Base-by-base conservation (phyloP, 2,113 vertebrate genomes). In the Rattus rattus region DNA sequence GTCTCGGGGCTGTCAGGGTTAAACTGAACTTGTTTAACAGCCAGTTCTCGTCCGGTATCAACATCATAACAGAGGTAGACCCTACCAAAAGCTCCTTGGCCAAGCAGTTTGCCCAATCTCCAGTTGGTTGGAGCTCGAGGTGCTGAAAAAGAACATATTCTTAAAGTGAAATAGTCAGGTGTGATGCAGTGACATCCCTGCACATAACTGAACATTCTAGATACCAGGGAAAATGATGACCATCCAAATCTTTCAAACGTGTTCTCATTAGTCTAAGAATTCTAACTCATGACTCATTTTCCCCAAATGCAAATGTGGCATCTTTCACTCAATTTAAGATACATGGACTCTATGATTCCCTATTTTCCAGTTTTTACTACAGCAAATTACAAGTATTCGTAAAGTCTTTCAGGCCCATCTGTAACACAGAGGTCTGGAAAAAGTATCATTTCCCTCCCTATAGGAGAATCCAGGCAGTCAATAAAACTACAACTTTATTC, bases 11-110 rank as follows among this genome's bases (percentile, higher is more conserved):
- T 99, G 90, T 99, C 99, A 0, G 99, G 99, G 97, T 99, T 99
- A 98, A 99, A 99, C 96, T 99, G 99, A 96, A 99, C 99, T 98
- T 99, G 99, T 96, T 99, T 99, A 88, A 99, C 99, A 13, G 99
- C 99, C 97, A 99, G 97, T 96, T 99, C 99, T 98, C 99, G 98
- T 92, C 99, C 99, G 0, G 99, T 99, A 95, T 99, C 99, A 0
- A 99, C 99, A 75, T 99, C 99, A 0, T 99, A 99, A 96, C 99
- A 99, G 85, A 99, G 99, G 96, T 99, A 99, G 0, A 99, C 99
- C 86, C 99, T 99, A 49, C 99, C 99, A 85, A 99, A 99, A 4
- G 99, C 99, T 43, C 99, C 99, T 97, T 99, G 99, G 16, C 99
- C 99, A 97, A 99, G 98, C 24, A 99, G 99, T 96, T 99, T 99